Percentiles rank a stretch among this genome's conserved stretches.
Conservation (phyloP, 2,888 invertebrate genomes). For the Allacma fusca region DNA sequence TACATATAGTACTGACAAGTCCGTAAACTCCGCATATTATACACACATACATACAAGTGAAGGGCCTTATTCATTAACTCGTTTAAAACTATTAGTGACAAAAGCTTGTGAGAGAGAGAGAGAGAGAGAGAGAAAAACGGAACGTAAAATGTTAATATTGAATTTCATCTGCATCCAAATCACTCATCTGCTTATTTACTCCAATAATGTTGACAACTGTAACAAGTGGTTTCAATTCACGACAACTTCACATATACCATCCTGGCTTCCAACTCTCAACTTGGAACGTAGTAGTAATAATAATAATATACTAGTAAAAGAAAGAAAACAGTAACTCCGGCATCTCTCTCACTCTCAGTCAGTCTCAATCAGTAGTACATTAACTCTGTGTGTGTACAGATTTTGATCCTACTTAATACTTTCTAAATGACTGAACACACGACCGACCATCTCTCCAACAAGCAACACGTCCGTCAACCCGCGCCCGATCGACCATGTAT, state of each 20-base stretch:
- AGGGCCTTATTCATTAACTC: conserved; percentile 56
- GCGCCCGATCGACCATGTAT: background rate
- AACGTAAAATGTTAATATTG: conserved; percentile 54
- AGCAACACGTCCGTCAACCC: conserved; percentile 13
- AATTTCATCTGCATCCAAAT: conserved; percentile 61
- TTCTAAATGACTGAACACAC: conserved; percentile 22
- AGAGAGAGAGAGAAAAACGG: conserved; percentile 42
- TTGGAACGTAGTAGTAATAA: too few relatives aligned
- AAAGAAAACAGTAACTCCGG: background rate
- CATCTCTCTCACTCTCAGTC: too few relatives aligned
- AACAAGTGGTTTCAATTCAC: conserved; percentile 45
- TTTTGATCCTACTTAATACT: conserved; percentile 17
- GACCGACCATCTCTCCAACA: too few relatives aligned
- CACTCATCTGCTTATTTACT: conserved; percentile 59
- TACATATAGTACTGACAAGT: too few relatives aligned
- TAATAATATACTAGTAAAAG: conserved; percentile 6
- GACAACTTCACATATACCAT: conserved; percentile 10
- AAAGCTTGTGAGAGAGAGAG: conserved; percentile 40
- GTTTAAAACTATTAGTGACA: conserved; percentile 57
- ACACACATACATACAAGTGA: too few relatives aligned
- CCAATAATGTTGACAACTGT: conserved; percentile 50
- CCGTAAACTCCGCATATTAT: background rate
- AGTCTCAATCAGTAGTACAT: too few relatives aligned
- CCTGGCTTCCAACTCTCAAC: too few relatives aligned
- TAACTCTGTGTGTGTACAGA: background rate